Base-by-base conservation (phyloP, 2,113 vertebrate genomes). In the Butorides virescens region DNA sequence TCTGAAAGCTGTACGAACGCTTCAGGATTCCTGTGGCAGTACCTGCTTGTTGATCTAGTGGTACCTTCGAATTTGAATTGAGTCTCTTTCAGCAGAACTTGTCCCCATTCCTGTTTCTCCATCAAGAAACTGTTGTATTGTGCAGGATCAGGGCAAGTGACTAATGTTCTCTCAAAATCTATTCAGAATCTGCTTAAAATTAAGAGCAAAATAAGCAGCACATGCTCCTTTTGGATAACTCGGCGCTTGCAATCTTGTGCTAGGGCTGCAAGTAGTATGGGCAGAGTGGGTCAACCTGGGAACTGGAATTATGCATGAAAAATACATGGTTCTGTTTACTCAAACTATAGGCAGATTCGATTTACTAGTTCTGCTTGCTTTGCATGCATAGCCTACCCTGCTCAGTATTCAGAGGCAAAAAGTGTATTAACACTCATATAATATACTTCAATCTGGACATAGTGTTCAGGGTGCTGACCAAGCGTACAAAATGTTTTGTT, bases 131-230 rank as follows among this genome's bases (percentile, higher is more conserved):
- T 55, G 76, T 67, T 88, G 61, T 92, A 95, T 88, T 90, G 67
- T 88, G 74, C 50, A 77, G 91, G 78, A 70, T 90, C 85, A 94
- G 86, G 75, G 80, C 70, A 74, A 96, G 53, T 49, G 37, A 75
- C 74, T 92, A 67, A 92, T 90, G 79, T 80, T 92, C 65, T 80
- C 56, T 95, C 86, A 92, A 92, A 87, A 94, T 92, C 70, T 90
- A 20, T 95, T 90, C 87, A 86, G 87, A 86, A 93, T 93, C 90
- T 86, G 87, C 85, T 93, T 94, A 94, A 97, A 91, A 91, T 79
- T 67, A 96, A 95, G 68, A 93, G 84, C 52, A 68, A 93, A 97
- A 67, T 88, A 94, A 95, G 80, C 86, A 84, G 50, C 66, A 84
- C 73, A 30, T 91, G 91, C 50, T 96, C 55, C 39, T 91, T 85